Evolutionary conservation across 1,140 invertebrate genomes (phyloP).

Genomic region (Drosophila obscura): DNA sequence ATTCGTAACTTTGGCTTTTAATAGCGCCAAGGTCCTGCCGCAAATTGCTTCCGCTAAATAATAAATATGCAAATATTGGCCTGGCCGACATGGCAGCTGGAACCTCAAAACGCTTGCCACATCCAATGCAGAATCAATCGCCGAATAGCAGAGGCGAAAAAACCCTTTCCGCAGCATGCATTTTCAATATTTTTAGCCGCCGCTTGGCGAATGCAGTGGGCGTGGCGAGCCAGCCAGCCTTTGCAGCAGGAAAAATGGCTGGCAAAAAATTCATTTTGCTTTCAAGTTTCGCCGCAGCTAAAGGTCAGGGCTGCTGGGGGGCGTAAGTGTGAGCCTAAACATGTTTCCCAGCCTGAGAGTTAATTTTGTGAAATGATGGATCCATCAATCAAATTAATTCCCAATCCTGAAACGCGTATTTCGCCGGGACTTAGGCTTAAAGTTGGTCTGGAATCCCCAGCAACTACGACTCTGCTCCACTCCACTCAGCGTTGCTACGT

Average conservation of each 20-base stretch:
- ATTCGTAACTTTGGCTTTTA: constrained; percentile 16
- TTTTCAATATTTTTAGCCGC: constrained; percentile 30
- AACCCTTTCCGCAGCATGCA: constrained; percentile 21
- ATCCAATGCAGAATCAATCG: constrained; percentile 17
- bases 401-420: background rate
- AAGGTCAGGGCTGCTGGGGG: constrained; percentile 1
- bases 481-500: constrained; percentile 14
- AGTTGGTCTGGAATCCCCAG: no score
- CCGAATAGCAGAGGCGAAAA: no score
- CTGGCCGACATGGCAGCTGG: background rate
- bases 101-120: constrained; percentile 19
- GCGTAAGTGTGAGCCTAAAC: background rate
- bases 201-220: constrained; percentile 23
- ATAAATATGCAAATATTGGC: constrained; percentile 56
- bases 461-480: constrained; percentile 6
- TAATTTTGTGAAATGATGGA: no score
- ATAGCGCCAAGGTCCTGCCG: constrained; percentile 36
- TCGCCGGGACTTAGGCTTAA: background rate
- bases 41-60: constrained; percentile 43
- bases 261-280: constrained; percentile 49
- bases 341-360: no score
- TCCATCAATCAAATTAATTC: no score
- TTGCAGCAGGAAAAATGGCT: constrained; percentile 1
- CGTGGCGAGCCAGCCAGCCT: background rate
- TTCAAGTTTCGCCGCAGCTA: background rate